These are phyloP conservation scores for Ivindomyrus marchei DNA, from an alignment of 2,113 vertebrate species.

Conservation along the genomic window DNA sequence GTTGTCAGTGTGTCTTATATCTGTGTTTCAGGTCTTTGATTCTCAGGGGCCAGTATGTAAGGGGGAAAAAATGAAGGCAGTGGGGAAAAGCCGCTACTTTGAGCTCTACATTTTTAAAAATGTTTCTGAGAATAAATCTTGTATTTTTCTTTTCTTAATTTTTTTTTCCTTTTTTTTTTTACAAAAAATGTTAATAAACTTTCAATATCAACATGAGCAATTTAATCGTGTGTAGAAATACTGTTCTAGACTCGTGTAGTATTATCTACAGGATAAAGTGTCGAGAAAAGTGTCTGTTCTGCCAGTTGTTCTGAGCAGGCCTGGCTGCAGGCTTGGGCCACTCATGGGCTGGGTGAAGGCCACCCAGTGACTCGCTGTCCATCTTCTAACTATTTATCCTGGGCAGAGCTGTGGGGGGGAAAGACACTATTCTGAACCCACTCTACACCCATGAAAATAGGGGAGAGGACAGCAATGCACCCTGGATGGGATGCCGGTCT, in stretches of 20 bases:
- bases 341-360: no score
- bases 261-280: background rate
- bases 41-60: background rate
- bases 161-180: background rate
- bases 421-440: no score
- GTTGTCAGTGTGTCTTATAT: background rate
- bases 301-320: background rate
- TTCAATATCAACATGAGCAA: background rate
- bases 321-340: background rate
- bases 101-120: slow-evolving; percentile 40
- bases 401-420: background rate
- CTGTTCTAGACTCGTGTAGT: background rate
- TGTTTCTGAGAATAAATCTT: slow-evolving; percentile 49
- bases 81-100: background rate
- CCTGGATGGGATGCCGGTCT: background rate
- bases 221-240: background rate
- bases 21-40: slow-evolving; percentile 3
- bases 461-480: background rate
- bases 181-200: background rate
- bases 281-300: background rate
- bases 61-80: background rate
- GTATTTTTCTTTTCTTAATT: background rate
- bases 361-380: background rate
- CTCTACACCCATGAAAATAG: background rate
- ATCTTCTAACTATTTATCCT: background rate